Evolutionary conservation across 2,113 vertebrate genomes (phyloP).

Genomic region (Ptychochromis oligacanthus): DNA sequence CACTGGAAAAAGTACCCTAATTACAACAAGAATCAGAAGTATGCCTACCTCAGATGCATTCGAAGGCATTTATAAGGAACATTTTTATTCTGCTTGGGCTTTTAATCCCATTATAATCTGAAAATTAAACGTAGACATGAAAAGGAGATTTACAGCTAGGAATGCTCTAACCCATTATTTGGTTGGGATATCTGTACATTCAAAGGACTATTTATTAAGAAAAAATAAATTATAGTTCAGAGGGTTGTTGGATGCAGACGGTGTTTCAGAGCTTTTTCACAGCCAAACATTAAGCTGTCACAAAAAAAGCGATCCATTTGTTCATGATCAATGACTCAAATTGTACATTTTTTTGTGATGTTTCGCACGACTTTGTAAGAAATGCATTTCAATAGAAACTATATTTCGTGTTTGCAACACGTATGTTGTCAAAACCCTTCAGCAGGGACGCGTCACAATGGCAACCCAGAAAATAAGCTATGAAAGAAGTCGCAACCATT

Average conservation of each 20-base stretch:
- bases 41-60: not conserved
- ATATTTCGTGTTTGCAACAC: not conserved
- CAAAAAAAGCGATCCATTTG: not conserved
- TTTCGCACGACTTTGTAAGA: not conserved
- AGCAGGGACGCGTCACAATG: not conserved
- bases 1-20: not conserved
- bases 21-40: not conserved
- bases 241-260: not conserved
- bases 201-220: not conserved
- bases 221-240: not conserved
- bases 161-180: not conserved
- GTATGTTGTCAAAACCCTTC: not conserved
- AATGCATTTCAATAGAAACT: not conserved
- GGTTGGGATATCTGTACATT: not conserved
- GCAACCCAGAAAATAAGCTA: not conserved
- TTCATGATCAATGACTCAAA: not conserved
- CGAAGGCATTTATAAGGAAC: not conserved
- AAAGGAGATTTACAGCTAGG: not conserved
- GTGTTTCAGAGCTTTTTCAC: not conserved
- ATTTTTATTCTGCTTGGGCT: not conserved
- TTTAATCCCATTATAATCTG: conserved; percentile 1
- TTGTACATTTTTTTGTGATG: not conserved
- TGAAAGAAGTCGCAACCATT: not conserved
- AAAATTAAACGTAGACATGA: not conserved
- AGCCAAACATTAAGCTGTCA: not conserved